A percentile compares a stretch with the other conserved stretches of the same genome.
phyloP scores from a whole-genome alignment of 2,888 invertebrate species.

The Eudemis profundana region DNA sequence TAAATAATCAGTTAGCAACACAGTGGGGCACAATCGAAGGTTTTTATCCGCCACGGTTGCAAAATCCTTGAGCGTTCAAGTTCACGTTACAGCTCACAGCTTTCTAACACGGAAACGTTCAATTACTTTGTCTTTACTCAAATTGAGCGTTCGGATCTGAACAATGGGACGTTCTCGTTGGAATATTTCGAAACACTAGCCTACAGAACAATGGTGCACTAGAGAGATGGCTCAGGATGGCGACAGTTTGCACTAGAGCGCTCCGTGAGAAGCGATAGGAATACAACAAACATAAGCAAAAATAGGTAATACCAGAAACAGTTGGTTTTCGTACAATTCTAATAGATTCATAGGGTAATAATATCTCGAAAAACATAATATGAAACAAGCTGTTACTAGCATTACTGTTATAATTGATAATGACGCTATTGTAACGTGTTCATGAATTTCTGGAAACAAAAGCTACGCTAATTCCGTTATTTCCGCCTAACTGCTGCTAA shows the following conservation, averaged over 20 bases:
- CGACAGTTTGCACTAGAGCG: slow-evolving; percentile 46
- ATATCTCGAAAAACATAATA: too few relatives aligned
- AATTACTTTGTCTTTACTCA: slow-evolving; percentile 39
- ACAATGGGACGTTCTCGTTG: slow-evolving; percentile 25
- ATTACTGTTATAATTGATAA: slow-evolving; percentile 10
- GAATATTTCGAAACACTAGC: slow-evolving; percentile 21
- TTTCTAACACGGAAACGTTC: slow-evolving; percentile 43
- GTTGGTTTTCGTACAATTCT: too few relatives aligned
- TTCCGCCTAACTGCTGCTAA: slow-evolving; percentile 52
- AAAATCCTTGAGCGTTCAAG: slow-evolving; percentile 58
- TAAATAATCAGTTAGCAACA: slow-evolving; percentile 44
- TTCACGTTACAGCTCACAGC: slow-evolving; percentile 53
- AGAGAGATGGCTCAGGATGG: slow-evolving; percentile 55
- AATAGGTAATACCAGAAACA: neutral
- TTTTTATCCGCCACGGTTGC: slow-evolving; percentile 45
- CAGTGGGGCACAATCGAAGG: slow-evolving; percentile 47
- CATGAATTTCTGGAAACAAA: slow-evolving; percentile 52
- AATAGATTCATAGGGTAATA: too few relatives aligned
- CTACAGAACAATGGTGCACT: slow-evolving; percentile 53
- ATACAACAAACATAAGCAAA: slow-evolving; percentile 8
- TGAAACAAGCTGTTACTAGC: slow-evolving; percentile 4
- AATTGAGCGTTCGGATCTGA: slow-evolving; percentile 27
- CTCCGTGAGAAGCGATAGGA: slow-evolving; percentile 11
- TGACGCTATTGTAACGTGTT: slow-evolving; percentile 21
- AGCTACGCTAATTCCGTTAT: slow-evolving; percentile 53